These are phyloP conservation scores for Babylonia areolata DNA, from an alignment of 1,140 invertebrate species.

Conservation along the genomic window DNA sequence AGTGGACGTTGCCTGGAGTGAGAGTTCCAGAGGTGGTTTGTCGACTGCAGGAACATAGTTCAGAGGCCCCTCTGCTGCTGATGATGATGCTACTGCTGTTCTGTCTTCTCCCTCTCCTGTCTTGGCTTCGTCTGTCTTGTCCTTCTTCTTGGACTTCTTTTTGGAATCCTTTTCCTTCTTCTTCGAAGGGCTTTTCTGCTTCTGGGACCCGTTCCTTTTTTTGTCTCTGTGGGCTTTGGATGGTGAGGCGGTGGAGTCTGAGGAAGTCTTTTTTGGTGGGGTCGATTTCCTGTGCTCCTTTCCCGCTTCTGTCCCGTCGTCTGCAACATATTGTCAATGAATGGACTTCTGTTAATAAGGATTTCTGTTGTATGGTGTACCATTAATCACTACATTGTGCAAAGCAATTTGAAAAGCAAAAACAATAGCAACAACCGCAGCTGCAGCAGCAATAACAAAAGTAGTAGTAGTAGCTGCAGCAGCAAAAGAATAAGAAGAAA, in stretches of 20 bases:
- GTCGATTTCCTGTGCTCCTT: neutral
- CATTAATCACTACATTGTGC: no score
- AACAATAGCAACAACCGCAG: no score
- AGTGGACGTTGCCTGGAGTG: neutral
- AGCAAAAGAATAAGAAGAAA: no score
- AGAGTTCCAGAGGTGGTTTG: neutral
- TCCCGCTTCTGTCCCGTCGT: neutral
- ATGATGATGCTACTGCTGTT: neutral
- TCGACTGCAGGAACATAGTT: neutral
- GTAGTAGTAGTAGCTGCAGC: no score
- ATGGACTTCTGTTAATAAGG: no score
- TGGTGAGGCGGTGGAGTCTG: neutral
- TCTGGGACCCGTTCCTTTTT: conserved; percentile 1
- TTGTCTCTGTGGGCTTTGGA: neutral
- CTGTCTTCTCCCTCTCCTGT: neutral
- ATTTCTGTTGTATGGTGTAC: no score
- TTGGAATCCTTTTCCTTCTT: conserved; percentile 5
- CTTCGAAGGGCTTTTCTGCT: neutral
- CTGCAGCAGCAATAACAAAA: no score
- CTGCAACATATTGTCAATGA: neutral
- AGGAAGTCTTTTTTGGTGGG: neutral
- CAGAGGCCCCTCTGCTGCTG: neutral
- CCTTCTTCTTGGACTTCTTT: neutral
- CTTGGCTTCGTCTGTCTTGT: neutral
- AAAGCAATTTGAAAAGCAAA: no score